A percentile compares a stretch with the other conserved stretches of the same genome.
phyloP scores from a whole-genome alignment of 2,888 invertebrate genomes.

The Drosophila eohydei region DNA sequence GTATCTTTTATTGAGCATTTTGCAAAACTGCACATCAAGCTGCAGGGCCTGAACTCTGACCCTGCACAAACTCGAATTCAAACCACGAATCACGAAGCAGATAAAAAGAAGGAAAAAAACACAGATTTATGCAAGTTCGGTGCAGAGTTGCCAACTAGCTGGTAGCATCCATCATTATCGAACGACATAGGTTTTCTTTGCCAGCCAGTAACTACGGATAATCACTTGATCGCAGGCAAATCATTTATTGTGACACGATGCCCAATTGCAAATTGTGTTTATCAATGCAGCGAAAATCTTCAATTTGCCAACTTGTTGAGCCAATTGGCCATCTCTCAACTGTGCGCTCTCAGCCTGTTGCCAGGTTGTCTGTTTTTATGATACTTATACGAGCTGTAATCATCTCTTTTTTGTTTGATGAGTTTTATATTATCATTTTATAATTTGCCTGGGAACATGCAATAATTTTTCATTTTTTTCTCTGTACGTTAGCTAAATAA shows the following conservation, averaged over 20 bases:
- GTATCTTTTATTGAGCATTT: constrained; percentile 72
- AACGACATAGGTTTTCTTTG: constrained; percentile 53
- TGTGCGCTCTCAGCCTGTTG: constrained; percentile 15
- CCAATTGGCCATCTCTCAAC: constrained; percentile 16
- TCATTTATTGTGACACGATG: constrained; percentile 80
- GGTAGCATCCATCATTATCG: constrained; percentile 74
- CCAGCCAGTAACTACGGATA: constrained; percentile 51
- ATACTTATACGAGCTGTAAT: constrained; percentile 20
- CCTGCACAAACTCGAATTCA: constrained; percentile 50
- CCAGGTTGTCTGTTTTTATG: constrained; percentile 18
- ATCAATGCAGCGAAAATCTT: constrained; percentile 44
- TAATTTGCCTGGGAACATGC: constrained; percentile 34
- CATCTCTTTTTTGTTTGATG: constrained; percentile 13
- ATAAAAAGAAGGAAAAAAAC: constrained; percentile 6
- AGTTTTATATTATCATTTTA: constrained; percentile 40
- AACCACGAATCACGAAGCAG: constrained; percentile 70
- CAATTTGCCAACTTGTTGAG: constrained; percentile 17
- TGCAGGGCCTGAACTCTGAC: constrained; percentile 75
- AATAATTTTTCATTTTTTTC: constrained; percentile 13
- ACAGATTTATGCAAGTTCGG: constrained; percentile 70
- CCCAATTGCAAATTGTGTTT: constrained; percentile 40
- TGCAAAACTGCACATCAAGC: constrained; percentile 74
- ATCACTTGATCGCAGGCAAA: constrained; percentile 77
- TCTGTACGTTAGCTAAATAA: constrained; percentile 9
- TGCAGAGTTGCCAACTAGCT: constrained; percentile 31